Percentiles rank a stretch among this genome's conserved stretches.
Evolutionary conservation across 2,797 vertebrate genomes (phyloP).

Genomic region (Tapirus indicus): DNA sequence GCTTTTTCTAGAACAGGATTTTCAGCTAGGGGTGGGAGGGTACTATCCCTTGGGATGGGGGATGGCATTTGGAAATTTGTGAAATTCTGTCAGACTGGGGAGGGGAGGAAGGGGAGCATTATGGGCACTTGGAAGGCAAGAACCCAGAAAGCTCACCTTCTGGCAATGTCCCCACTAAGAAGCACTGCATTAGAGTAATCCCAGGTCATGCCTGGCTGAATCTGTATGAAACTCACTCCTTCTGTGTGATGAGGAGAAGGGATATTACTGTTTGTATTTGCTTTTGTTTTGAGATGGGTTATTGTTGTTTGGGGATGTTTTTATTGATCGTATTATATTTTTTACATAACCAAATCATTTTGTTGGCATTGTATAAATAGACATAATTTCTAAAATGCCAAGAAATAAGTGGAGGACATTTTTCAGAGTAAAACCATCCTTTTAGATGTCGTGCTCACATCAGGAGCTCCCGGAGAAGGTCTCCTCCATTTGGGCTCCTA

Average conservation of each 20-base stretch:
- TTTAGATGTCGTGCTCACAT: not conserved
- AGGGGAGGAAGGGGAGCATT: fast-evolving
- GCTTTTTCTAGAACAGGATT: not conserved
- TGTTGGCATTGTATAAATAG: not conserved
- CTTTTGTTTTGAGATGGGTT: not conserved
- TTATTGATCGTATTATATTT: not conserved
- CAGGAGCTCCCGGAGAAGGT: not conserved
- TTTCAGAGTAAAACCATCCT: not conserved
- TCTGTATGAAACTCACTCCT: not conserved
- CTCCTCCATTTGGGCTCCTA: not conserved
- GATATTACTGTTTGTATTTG: not conserved
- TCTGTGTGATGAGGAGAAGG: not conserved
- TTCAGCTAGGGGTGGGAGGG: not conserved
- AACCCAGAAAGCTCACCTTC: not conserved
- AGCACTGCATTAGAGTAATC: not conserved
- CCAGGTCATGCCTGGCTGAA: not conserved
- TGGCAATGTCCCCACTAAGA: not conserved
- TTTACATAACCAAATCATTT: not conserved
- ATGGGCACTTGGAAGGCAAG: not conserved
- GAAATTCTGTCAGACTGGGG: not conserved
- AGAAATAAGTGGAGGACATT: not conserved
- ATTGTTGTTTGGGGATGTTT: not conserved
- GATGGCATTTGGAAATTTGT: not conserved
- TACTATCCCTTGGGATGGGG: not conserved
- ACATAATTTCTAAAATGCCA: not conserved